These are phyloP conservation scores for Oreotragus oreotragus DNA, from an alignment of 2,113 vertebrate species.

Conservation along the genomic window DNA sequence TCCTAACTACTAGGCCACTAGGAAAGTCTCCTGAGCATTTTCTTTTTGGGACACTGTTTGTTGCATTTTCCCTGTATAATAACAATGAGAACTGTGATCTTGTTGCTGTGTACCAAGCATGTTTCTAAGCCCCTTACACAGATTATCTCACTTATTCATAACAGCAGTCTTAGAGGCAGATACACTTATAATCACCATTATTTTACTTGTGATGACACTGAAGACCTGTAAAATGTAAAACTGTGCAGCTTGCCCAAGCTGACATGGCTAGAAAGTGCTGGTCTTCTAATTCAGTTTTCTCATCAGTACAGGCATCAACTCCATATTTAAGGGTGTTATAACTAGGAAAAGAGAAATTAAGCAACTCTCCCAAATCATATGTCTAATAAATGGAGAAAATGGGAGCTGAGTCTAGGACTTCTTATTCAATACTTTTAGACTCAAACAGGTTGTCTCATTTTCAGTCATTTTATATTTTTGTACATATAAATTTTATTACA, in stretches of 20 bases:
- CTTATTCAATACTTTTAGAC: not conserved
- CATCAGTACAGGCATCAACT: not conserved
- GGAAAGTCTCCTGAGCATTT: not conserved
- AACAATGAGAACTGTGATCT: not conserved
- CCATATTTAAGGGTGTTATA: not conserved
- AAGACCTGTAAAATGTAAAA: not conserved
- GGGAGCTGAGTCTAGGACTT: not conserved
- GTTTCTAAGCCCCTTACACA: not conserved
- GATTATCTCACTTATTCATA: not conserved
- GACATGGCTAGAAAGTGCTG: not conserved
- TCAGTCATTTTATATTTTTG: not conserved
- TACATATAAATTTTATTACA: not conserved
- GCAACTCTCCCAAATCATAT: not conserved
- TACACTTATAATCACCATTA: not conserved
- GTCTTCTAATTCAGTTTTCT: not conserved
- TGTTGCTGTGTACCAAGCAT: not conserved
- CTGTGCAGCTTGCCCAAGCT: not conserved
- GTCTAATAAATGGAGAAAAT: not conserved
- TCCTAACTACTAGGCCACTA: not conserved
- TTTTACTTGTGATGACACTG: not conserved
- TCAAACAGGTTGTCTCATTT: not conserved
- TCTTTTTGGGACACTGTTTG: not conserved
- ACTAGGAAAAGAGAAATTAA: not conserved
- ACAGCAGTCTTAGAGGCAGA: not conserved
- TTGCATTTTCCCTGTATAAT: not conserved